Evolutionary conservation across 2,888 invertebrate genomes (phyloP), one percentile per base, ranked within the genome.

Genomic region (Gymnosoma rotundatum): DNA sequence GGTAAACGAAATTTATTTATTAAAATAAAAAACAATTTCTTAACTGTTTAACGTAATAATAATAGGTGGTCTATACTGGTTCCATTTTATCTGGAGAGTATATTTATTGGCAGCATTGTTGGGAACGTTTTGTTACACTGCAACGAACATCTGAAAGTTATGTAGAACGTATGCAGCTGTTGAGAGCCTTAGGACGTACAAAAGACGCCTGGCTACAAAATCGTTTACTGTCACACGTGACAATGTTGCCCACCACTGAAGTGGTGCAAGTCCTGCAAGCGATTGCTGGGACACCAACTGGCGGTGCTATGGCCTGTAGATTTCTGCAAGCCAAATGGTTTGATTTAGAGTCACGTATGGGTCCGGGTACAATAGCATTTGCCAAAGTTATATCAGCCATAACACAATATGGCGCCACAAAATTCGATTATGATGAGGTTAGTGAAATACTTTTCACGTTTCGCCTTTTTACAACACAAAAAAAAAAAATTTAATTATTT

Each of bases 201-300:
- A 92, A 92, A 87, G 92, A 93, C 86, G 93, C 92, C 50, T 92
- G 92, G 92, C 89, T 92, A 36, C 93, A 93, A 88, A 93, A 93
- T 87, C 92, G 92, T 25, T 88, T 92, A 85, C 88, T 92, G 18
- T 92, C 92, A 14, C 92, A 92, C 84, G 92, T 93, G 5, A 92
- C 92, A 56, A 90, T 91, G 89, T 88, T 92, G 84, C 92, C 92
- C 84, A 91, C 92, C 10, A 87, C 87, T 50, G 92, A 92, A 88
- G 91, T 92, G 82, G 92, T 92, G 8, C 92, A 92, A 86, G 92
- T 93, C 58, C 87, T 92, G 16, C 90, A 92, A 85, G 92, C 92
- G n/a, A 92, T 92, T 70, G 91, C 92, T 0, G 92, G 92, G 9
- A 92, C 92, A 48, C 93, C 92, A 45, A 92, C 92, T 0, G 92